Conservation (phyloP, 2,888 invertebrate species). For the Xylophagus ater region DNA sequence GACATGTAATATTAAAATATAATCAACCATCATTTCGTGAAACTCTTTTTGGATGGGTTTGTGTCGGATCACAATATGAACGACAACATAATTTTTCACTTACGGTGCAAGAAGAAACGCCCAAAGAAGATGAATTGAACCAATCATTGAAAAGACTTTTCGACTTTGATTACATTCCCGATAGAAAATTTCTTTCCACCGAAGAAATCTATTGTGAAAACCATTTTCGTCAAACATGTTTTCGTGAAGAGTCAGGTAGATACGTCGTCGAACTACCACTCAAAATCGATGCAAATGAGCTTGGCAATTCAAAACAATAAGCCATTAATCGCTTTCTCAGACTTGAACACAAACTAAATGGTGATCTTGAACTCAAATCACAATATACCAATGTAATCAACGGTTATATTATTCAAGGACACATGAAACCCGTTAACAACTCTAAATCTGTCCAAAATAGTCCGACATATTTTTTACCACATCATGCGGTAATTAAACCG, state of each 20-base stretch:
- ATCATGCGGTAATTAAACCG: slow-evolving; percentile 4
- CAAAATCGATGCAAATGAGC: not conserved
- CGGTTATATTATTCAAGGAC: not conserved
- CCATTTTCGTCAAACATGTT: not conserved
- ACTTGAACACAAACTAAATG: not conserved
- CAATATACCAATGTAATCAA: not conserved
- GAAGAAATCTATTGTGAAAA: slow-evolving; percentile 5
- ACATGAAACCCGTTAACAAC: not conserved
- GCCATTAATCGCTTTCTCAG: not conserved
- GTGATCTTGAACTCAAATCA: not conserved
- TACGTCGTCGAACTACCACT: not conserved
- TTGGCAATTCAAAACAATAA: not conserved
- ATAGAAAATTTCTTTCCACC: not conserved
- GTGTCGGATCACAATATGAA: not conserved
- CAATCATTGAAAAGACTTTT: not conserved
- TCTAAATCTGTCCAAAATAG: not conserved
- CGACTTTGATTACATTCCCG: not conserved
- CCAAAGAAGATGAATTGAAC: not conserved
- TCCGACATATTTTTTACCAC: not conserved
- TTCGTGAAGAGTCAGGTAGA: not conserved
- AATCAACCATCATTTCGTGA: not conserved
- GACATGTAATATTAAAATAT: not conserved
- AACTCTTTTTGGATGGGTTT: slow-evolving; percentile 1
- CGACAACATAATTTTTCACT: not conserved
- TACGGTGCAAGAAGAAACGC: not conserved